These are phyloP conservation scores for Varanus komodoensis DNA, from an alignment of 2,113 vertebrate species.

Conservation along the genomic window DNA sequence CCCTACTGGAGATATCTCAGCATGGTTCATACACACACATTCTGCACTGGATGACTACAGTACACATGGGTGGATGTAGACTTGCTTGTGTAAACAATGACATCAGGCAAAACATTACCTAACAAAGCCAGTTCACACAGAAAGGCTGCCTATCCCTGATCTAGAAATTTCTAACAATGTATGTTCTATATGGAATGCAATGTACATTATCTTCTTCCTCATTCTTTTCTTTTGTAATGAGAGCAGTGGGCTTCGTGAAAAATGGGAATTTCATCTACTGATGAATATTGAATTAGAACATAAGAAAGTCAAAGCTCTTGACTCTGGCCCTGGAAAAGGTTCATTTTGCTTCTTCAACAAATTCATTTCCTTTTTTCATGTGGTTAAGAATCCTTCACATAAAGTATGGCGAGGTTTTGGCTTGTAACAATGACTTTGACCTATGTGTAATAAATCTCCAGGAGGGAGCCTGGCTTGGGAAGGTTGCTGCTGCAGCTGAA, in stretches of 20 bases:
- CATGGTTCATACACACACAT: neutral
- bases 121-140: neutral
- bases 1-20: neutral
- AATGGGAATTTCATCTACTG: neutral
- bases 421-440: slow-evolving; percentile 24
- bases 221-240: neutral
- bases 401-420: neutral
- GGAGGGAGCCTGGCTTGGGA: neutral
- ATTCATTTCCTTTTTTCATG: neutral
- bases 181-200: neutral
- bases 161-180: neutral
- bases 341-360: neutral
- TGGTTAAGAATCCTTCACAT: slow-evolving; percentile 11
- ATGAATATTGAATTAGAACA: neutral
- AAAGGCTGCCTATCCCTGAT: neutral
- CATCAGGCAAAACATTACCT: too few relatives aligned
- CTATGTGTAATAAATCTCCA: slow-evolving; percentile 14
- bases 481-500: slow-evolving; percentile 6
- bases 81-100: neutral
- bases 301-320: neutral
- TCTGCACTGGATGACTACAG: neutral
- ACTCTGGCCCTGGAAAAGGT: neutral
- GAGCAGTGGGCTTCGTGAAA: neutral
- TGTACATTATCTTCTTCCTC: neutral
- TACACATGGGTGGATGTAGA: neutral